phyloP scores from a whole-genome alignment of 2,113 vertebrate species.

The Oncorhynchus gorbuscha region DNA sequence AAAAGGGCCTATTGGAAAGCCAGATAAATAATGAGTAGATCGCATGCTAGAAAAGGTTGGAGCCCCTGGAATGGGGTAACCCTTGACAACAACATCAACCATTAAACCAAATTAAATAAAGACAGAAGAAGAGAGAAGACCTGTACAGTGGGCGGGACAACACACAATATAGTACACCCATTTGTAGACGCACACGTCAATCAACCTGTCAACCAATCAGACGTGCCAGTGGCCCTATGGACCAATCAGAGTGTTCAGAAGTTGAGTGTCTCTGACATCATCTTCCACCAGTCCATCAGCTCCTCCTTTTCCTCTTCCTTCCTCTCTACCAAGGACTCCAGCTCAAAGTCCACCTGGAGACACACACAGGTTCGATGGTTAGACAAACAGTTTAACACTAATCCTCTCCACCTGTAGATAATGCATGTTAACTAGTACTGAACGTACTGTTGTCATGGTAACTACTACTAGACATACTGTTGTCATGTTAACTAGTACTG shows the following conservation, averaged over 20 bases:
- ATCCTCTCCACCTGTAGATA: too few species aligned
- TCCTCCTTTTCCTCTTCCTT: conserved; percentile 98
- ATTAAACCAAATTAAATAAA: conserved; percentile 40
- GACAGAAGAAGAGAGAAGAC: conserved; percentile 55
- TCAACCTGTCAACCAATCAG: conserved; percentile 21
- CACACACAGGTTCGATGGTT: neutral
- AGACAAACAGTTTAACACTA: too few species aligned
- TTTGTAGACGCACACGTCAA: conserved; percentile 24
- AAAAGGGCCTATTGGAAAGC: too few species aligned
- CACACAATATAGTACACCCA: conserved; percentile 66
- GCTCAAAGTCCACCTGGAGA: conserved; percentile 92
- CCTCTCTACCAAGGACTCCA: conserved; percentile 94
- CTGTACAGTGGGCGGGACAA: conserved; percentile 49
- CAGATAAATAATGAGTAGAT: too few species aligned
- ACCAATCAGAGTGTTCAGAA: conserved; percentile 76
- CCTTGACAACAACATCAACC: conserved; percentile 50
- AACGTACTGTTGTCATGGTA: too few species aligned
- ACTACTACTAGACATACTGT: too few species aligned
- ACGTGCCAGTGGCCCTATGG: neutral
- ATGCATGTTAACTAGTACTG: too few species aligned
- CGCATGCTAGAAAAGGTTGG: too few species aligned
- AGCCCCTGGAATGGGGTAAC: conserved; percentile 36
- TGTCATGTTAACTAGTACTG: too few species aligned
- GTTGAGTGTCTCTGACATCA: conserved; percentile 99
- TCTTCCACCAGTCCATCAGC: conserved; percentile 99